Evolutionary conservation across 2,113 vertebrate species (phyloP).

Genomic region (Maccullochella peelii): DNA sequence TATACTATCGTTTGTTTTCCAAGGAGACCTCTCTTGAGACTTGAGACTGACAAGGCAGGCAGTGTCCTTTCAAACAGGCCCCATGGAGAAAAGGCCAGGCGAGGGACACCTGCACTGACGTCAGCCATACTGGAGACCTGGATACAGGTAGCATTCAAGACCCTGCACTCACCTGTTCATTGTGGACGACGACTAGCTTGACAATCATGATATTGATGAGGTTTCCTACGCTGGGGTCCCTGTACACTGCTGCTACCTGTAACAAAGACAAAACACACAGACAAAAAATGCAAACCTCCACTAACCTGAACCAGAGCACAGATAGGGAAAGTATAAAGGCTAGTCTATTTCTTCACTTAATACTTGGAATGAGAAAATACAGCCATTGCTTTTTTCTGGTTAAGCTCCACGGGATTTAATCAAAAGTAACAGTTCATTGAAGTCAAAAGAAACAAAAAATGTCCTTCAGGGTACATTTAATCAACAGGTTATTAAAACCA

Average conservation of each 20-base stretch:
- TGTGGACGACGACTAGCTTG: slow-evolving; percentile 94
- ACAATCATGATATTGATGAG: slow-evolving; percentile 97
- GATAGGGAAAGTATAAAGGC: not conserved
- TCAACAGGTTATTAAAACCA: slow-evolving; percentile 64
- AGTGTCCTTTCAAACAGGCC: slow-evolving; percentile 68
- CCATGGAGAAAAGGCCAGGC: slow-evolving; percentile 38
- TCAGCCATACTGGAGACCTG: slow-evolving; percentile 43
- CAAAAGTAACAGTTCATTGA: slow-evolving; percentile 49
- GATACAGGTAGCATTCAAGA: slow-evolving; percentile 43
- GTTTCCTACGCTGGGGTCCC: slow-evolving; percentile 96
- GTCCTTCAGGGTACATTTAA: slow-evolving; percentile 57
- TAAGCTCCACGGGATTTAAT: slow-evolving; percentile 42
- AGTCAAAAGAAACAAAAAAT: slow-evolving; percentile 40
- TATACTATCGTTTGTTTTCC: slow-evolving; percentile 56
- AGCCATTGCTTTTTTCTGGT: not conserved
- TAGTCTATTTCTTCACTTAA: not conserved
- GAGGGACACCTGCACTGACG: slow-evolving; percentile 70
- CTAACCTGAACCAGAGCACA: slow-evolving; percentile 47
- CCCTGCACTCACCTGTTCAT: slow-evolving; percentile 90
- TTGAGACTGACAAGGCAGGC: slow-evolving; percentile 68
- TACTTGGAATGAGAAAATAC: slow-evolving; percentile 22
- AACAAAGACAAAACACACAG: slow-evolving; percentile 77
- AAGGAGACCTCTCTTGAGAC: slow-evolving; percentile 55
- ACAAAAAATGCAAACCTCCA: slow-evolving; percentile 78
- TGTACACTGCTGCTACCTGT: slow-evolving; percentile 96